Base-by-base conservation (phyloP, 2,797 vertebrate genomes). In the Lagorchestes hirsutus region DNA sequence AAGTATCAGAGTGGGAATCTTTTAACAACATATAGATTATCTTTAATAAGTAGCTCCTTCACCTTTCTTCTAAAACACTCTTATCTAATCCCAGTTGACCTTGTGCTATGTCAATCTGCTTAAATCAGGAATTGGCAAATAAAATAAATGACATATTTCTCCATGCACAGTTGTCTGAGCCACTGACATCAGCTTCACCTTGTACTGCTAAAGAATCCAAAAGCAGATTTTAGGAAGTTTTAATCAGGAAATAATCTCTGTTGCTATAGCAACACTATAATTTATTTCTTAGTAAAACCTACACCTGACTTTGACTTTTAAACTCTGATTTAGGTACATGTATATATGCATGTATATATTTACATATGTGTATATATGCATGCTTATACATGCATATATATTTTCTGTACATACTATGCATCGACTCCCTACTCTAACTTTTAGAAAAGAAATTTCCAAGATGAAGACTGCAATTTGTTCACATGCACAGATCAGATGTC, bases 81-180 rank as follows among this genome's bases (percentile, higher is more conserved):
- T 98, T 98, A 97, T 96, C 95, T 98, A 97, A 98, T 97, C 97
- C 95, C 74, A 97, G 96, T 92, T 98, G 97, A 98, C 98, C 97
- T 98, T 98, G 98, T 96, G 59, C 18, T 94, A 93, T 97, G 96
- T 98, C 2, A 0, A 98, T 97, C 59, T 54, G 92, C 95, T 98
- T 98, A 96, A 98, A 98, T 98, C 96, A 98, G 98, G 97, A 96
- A 98, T 95, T 97, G 98, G 93, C 96, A 98, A 98, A 98, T 97
- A 96, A 98, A 97, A 97, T 58, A 98, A 97, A 98, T 0, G 54
- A 97, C 56, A 62, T 58, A 67, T 58, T 2, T 40, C 91, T 91
- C 90, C 91, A 97, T 46, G 74, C 93, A 95, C 94, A n/a, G 59
- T 95, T 97, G 97, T 97, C 97, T 97, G 96, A 94, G 56, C 92